phyloP scores from a whole-genome alignment of 2,888 invertebrate genomes.

The Aphidoletes aphidimyza region DNA sequence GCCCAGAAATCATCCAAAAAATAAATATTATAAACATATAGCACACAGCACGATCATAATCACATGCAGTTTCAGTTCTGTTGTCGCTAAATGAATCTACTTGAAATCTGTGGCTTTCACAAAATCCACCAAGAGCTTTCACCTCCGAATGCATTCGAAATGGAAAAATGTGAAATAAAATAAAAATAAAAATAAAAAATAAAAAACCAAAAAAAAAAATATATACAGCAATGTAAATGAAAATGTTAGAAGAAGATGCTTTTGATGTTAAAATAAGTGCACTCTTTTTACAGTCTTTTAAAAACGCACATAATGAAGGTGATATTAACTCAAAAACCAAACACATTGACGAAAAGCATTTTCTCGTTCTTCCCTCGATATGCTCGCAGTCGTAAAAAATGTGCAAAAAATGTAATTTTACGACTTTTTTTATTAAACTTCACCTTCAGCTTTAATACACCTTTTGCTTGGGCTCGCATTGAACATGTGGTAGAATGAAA shows the following conservation, averaged over 20 bases:
- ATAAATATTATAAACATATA: background rate
- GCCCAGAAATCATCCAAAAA: background rate
- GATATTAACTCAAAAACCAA: conserved; percentile 29
- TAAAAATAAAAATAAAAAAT: background rate
- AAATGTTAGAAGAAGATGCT: conserved; percentile 38
- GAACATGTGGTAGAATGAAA: background rate
- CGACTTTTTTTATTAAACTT: conserved; percentile 25
- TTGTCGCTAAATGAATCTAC: background rate
- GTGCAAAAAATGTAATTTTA: background rate
- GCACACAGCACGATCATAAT: conserved; percentile 36
- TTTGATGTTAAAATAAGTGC: conserved; percentile 44
- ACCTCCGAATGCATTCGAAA: background rate
- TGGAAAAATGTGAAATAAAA: background rate
- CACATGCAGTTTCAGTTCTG: background rate
- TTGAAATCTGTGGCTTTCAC: background rate
- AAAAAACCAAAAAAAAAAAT: background rate
- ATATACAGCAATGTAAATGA: background rate
- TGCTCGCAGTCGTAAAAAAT: background rate
- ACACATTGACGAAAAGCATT: conserved; percentile 27
- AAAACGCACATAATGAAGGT: conserved; percentile 22
- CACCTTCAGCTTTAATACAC: background rate
- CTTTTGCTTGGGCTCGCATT: too few species aligned
- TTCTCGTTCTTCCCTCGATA: background rate
- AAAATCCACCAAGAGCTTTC: background rate
- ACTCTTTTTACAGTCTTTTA: conserved; percentile 51